phyloP scores from a whole-genome alignment of 2,888 invertebrate genomes.

The Apotomis turbidana region DNA sequence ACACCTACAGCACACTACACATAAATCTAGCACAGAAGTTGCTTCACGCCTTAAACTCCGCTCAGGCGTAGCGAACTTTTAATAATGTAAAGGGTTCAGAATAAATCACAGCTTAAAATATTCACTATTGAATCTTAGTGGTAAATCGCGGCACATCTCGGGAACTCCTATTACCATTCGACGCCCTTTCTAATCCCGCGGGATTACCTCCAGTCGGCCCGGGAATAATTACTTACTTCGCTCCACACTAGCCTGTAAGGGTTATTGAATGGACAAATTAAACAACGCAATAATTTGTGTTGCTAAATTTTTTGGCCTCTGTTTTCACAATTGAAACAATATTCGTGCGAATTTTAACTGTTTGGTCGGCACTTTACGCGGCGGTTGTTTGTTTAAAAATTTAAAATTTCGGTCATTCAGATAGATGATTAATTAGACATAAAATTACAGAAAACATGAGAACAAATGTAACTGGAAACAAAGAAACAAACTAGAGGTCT shows the following conservation, averaged over 20 bases:
- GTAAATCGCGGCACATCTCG: constrained; percentile 81
- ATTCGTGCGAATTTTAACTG: constrained; percentile 24
- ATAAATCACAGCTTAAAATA: constrained; percentile 81
- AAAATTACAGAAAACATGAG: background rate
- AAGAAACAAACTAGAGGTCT: too few species aligned
- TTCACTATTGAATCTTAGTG: constrained; percentile 82
- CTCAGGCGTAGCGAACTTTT: constrained; percentile 19
- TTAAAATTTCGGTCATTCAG: background rate
- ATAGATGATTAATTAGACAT: background rate
- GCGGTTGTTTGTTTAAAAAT: constrained; percentile 16
- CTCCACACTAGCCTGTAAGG: constrained; percentile 53
- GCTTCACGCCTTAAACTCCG: background rate
- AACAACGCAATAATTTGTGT: constrained; percentile 32
- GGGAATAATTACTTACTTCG: constrained; percentile 81
- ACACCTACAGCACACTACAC: background rate
- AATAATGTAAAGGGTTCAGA: constrained; percentile 56
- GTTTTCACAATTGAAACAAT: constrained; percentile 35
- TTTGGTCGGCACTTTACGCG: constrained; percentile 11
- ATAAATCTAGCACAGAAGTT: background rate
- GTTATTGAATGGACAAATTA: constrained; percentile 53
- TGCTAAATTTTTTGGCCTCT: constrained; percentile 36
- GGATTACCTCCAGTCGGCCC: constrained; percentile 80
- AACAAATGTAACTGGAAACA: background rate
- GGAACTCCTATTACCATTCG: constrained; percentile 81
- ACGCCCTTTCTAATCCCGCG: constrained; percentile 80